Conservation (phyloP, 35 echinoderm and acorn worm genomes). For the Ophioderma brevispina region DNA sequence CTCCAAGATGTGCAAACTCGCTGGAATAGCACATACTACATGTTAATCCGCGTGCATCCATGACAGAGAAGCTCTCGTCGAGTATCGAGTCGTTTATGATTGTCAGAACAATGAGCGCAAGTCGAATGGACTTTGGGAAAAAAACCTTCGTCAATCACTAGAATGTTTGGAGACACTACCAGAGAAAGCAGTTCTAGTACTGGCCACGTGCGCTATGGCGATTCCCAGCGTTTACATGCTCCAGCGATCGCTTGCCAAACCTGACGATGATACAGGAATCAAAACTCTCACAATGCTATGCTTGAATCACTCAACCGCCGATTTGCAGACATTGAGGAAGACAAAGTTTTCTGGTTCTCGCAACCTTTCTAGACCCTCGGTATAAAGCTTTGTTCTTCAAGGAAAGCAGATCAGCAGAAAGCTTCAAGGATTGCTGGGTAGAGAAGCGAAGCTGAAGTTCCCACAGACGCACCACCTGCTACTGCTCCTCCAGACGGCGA, state of each 20-base stretch:
- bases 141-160: not conserved
- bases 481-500: too few species aligned
- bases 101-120: not conserved
- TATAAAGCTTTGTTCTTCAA: not conserved
- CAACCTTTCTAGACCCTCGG: conserved; percentile 25
- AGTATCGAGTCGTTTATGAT: not conserved
- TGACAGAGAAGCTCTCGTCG: conserved; percentile 4
- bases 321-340: not conserved
- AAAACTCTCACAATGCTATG: not conserved
- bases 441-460: too few species aligned
- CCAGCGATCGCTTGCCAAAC: not conserved
- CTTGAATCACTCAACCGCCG: not conserved
- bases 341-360: not conserved
- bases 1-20: not conserved
- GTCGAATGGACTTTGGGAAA: not conserved
- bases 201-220: not conserved
- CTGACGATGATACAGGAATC: not conserved
- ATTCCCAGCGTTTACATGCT: not conserved
- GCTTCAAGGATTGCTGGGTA: not conserved
- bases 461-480: too few species aligned
- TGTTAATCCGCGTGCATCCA: not conserved
- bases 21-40: conserved; percentile 10
- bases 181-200: not conserved
- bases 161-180: not conserved
- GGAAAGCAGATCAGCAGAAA: not conserved